Evolutionary conservation across 2,888 invertebrate species (phyloP).

Genomic region (Seira musarum): DNA sequence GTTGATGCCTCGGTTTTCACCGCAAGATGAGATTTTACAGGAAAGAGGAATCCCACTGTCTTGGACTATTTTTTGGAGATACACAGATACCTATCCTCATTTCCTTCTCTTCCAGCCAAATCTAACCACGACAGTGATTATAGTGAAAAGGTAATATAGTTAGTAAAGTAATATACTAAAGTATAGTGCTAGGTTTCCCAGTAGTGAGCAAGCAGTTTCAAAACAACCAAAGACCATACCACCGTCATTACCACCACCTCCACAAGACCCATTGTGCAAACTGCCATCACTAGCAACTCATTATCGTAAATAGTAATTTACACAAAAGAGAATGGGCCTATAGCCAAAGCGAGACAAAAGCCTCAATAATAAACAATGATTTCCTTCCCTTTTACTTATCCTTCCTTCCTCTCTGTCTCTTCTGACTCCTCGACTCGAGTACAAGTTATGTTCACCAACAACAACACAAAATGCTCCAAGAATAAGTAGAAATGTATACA

Average conservation of each 20-base stretch:
- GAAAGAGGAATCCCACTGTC: conserved; percentile 16
- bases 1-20: conserved; percentile 30
- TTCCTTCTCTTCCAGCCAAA: not conserved
- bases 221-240: conserved; percentile 10
- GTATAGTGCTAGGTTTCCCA: not conserved
- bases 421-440: not conserved
- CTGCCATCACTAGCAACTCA: conserved; percentile 37
- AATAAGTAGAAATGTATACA: no score
- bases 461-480: no score
- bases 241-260: conserved; percentile 15
- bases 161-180: no score
- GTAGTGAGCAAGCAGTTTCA: no score
- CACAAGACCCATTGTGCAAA: conserved; percentile 11
- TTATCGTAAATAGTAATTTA: conserved; percentile 59
- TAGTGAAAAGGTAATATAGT: not conserved
- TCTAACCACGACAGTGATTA: not conserved
- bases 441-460: not conserved
- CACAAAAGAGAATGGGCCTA: conserved; percentile 40
- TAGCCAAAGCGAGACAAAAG: conserved; percentile 41
- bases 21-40: conserved; percentile 40
- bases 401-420: not conserved
- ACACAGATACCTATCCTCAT: not conserved
- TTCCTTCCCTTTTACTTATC: conserved; percentile 7
- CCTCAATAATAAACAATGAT: conserved; percentile 45
- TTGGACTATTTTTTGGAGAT: not conserved